Evolutionary conservation across 2,113 vertebrate species (phyloP), one percentile per base, ranked within the genome.

Genomic region (Mastomys coucha): DNA sequence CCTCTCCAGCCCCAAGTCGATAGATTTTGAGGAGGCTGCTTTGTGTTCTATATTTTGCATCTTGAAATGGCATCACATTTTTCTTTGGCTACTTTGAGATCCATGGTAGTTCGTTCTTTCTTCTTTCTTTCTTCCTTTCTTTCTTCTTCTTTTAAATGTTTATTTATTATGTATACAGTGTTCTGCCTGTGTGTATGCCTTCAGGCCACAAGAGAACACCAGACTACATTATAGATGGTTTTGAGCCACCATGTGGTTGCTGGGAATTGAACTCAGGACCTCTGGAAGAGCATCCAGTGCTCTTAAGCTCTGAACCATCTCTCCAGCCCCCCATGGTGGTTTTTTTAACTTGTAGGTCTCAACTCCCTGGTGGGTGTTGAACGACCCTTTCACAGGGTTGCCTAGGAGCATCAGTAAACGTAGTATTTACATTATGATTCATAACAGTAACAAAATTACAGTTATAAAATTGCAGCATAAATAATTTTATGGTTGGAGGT

Each of bases 81-180:
- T 91, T 89, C 31, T 84, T 60, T 86, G 93, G 93, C 87, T 58
- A 17, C 85, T 96, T 91, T 51, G 45, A 67, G 65, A 87, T 87
- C 91, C 31, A 69, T 14, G 11, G 12, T 33, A 22, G 65, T 17
- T 70, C 33, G 12, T 12, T 67, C 4, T 67, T 4, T 69, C 5
- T 70, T 67, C 11, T 67, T 3, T 67, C 11, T 67, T 4, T 67
- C 28, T 31, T 3, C 12, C 4, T 33, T 7, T 36, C 6, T 31
- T 13, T 33, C 4, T 69, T 14, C 5, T 5, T 69, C 31, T 69
- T 33, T 69, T 33, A 28, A 28, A 28, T 11, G 28, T 31, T 5
- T 69, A 5, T 33, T 13, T 69, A 14, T 69, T 33, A 14, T 33
- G 12, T 69, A 69, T 69, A 33, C 12, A 69, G 65, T 14, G 31